Conservation (phyloP, 2,113 vertebrate genomes). For the Cyanoramphus novaezelandiae region DNA sequence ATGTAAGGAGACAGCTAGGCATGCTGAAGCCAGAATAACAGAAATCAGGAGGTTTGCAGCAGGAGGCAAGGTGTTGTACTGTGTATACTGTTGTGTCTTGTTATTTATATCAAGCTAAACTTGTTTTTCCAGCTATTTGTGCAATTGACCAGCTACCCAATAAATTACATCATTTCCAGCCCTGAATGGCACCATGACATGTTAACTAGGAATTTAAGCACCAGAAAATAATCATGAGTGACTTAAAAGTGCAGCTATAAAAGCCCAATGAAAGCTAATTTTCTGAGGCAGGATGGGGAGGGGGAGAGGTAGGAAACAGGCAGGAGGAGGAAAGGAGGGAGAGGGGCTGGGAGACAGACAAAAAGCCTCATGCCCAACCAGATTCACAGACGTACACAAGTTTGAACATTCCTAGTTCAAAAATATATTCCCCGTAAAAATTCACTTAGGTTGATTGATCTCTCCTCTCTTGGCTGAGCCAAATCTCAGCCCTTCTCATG, state of each 20-base stretch:
- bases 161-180: slow-evolving; percentile 57
- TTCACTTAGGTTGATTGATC: not conserved
- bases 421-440: not conserved
- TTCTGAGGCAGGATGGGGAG: not conserved
- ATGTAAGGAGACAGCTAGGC: not conserved
- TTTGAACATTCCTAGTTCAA: not conserved
- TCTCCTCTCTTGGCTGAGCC: not conserved
- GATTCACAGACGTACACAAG: not conserved
- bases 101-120: slow-evolving; percentile 57
- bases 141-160: slow-evolving; percentile 34
- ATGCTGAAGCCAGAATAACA: slow-evolving; percentile 35
- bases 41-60: slow-evolving; percentile 25
- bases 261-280: slow-evolving; percentile 39
- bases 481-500: not conserved
- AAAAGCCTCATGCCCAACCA: not conserved
- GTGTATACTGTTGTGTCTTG: slow-evolving; percentile 16
- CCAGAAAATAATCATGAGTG: slow-evolving; percentile 59
- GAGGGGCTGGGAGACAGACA: not conserved
- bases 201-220: slow-evolving; percentile 51
- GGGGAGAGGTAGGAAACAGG: not conserved
- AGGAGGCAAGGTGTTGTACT: slow-evolving; percentile 21
- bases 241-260: slow-evolving; percentile 57
- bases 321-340: not conserved
- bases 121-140: slow-evolving; percentile 58
- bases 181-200: slow-evolving; percentile 31